phyloP scores from a whole-genome alignment of 2,113 vertebrate species.

The Clupea harengus region DNA sequence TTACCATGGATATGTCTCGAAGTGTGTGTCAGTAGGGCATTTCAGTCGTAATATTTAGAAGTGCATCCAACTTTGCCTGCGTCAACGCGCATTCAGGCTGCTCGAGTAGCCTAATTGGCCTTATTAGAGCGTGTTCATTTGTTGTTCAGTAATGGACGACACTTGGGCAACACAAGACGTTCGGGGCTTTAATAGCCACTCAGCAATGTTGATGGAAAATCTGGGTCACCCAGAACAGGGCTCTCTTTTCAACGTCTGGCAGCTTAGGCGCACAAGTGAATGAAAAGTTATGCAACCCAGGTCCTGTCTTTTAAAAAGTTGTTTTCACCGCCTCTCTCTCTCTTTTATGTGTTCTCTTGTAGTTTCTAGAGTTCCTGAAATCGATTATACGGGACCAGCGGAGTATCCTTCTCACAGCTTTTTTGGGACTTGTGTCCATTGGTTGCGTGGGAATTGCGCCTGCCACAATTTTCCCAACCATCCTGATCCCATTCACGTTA shows the following conservation, averaged over 20 bases:
- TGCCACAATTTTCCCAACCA: slow-evolving; percentile 74
- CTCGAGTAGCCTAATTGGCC: background rate
- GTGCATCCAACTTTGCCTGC: slow-evolving; percentile 7
- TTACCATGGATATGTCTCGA: background rate
- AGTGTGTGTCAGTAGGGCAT: background rate
- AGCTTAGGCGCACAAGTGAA: background rate
- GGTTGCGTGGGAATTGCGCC: slow-evolving; percentile 76
- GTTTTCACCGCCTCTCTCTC: background rate
- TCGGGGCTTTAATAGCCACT: background rate
- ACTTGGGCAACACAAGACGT: background rate
- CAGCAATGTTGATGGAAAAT: background rate
- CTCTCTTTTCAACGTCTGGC: background rate
- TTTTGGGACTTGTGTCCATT: slow-evolving; percentile 79
- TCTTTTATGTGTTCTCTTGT: slow-evolving; percentile 34
- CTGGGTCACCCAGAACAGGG: slow-evolving; percentile 11
- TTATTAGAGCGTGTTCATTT: background rate
- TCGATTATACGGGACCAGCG: slow-evolving; percentile 87
- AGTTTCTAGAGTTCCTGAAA: slow-evolving; percentile 92
- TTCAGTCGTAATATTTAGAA: background rate
- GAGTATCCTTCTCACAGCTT: slow-evolving; percentile 70
- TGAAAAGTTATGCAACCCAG: background rate
- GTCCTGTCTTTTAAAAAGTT: slow-evolving; percentile 1
- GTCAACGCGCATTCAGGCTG: background rate
- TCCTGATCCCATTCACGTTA: slow-evolving; percentile 85
- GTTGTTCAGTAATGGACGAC: background rate